Evolutionary conservation across 2,113 vertebrate genomes (phyloP), one percentile per base, ranked within the genome.

Genomic region (Gambusia affinis): DNA sequence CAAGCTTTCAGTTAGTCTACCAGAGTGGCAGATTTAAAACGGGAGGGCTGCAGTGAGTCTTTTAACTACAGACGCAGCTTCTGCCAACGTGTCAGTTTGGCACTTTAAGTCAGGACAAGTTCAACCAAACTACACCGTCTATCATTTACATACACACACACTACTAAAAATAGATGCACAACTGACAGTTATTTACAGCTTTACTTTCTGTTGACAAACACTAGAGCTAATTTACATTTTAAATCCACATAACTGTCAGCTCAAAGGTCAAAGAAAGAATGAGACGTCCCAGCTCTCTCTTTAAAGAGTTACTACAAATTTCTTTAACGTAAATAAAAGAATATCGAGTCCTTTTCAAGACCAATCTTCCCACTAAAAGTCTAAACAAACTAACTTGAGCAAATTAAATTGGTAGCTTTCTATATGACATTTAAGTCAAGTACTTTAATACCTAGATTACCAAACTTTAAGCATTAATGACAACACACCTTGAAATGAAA

Each of bases 1-100:
- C 88, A 87, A 73, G 87, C 73, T 90, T 79, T 88, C 60, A 73
- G 83, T 79, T 88, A 68, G 27, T 77, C 80, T 71, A 73, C 75
- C 74, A 78, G 76, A 80, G 75, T 30, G 65, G 74, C 63, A 67
- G 68, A 72, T 67, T 54, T 33, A 3, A 64, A 76, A 12, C 3
- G 63, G 57, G 69, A 57, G 80, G 44, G 73, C 85, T 8, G 76
- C 72, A 78, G 79, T 51, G 68, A 47, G 30, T 30, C 24, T 73
- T 27, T 71, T 51, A 62, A 42, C 11, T 67, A 63, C 42, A 72
- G 54, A 61, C 70, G 24, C 54, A 44, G 72, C 72, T 82, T 33
- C 42, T 70, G 37, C 30, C 66, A 68, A 61, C 70, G 42, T 22
- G 35, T 60, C 29, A 70, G 15, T 51, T 28, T 29, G 11, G 22